These are phyloP conservation scores for Nematostella vectensis DNA, from an alignment of 92 coral and sea anemone species.

Conservation along the genomic window DNA sequence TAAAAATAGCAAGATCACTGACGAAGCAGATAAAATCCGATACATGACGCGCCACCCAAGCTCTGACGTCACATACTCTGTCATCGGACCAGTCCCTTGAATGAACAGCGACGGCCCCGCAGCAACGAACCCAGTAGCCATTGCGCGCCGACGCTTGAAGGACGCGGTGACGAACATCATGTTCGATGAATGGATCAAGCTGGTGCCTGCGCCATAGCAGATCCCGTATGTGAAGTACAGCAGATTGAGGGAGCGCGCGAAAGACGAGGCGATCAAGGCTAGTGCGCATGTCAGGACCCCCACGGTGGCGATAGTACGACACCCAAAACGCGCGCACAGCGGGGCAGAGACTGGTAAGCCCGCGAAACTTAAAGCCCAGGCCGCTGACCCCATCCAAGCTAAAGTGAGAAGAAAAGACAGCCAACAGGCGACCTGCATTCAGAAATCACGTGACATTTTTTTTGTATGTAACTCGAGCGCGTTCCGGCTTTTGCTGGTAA, in stretches of 20 bases:
- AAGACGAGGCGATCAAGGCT: constrained; percentile 41
- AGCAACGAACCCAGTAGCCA: constrained; percentile 45
- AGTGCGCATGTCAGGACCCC: constrained; percentile 36
- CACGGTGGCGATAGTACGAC: constrained; percentile 31
- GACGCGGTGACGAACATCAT: constrained; percentile 30
- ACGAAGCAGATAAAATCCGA: constrained; percentile 18
- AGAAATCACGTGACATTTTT: no score
- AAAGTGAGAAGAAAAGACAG: constrained; percentile 2
- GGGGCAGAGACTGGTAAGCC: constrained; percentile 34
- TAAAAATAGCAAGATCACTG: not conserved
- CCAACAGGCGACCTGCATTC: no score
- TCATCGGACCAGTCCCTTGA: constrained; percentile 29
- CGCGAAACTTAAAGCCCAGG: constrained; percentile 34
- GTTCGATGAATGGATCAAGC: constrained; percentile 36
- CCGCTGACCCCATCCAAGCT: constrained; percentile 58
- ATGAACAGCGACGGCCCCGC: constrained; percentile 35
- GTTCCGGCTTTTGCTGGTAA: no score
- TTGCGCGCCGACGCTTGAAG: constrained; percentile 38
- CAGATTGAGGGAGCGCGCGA: constrained; percentile 20
- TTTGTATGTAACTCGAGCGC: no score
- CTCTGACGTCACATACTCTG: constrained; percentile 12
- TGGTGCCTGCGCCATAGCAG: constrained; percentile 43
- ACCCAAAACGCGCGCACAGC: constrained; percentile 37
- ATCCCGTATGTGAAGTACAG: constrained; percentile 41
- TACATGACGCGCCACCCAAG: constrained; percentile 38